phyloP scores from a whole-genome alignment of 1,140 invertebrate genomes.

The Drosophila simulans region DNA sequence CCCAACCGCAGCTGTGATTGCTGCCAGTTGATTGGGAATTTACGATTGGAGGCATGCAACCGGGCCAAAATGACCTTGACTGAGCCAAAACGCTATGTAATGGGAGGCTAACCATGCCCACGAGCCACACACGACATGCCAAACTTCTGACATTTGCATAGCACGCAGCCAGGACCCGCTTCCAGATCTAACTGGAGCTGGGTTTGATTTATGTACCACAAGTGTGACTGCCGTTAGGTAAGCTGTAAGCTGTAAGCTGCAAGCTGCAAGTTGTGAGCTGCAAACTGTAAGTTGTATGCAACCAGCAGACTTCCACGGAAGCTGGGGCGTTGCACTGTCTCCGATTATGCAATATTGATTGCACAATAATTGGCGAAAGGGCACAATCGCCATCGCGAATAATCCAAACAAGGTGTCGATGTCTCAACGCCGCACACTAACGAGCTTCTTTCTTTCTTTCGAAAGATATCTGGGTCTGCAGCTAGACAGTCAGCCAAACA shows the following conservation, averaged over 20 bases:
- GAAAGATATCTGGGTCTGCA: constrained; percentile 51
- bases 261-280: no score
- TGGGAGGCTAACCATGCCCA: constrained; percentile 69
- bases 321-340: constrained; percentile 45
- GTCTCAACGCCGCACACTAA: constrained; percentile 63
- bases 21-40: constrained; percentile 62
- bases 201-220: constrained; percentile 78
- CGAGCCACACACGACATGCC: constrained; percentile 75
- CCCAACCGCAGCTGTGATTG: constrained; percentile 41
- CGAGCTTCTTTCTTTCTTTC: constrained; percentile 60
- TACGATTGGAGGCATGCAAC: constrained; percentile 61
- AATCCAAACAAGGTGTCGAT: constrained; percentile 77
- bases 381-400: constrained; percentile 63
- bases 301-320: not conserved
- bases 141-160: constrained; percentile 79
- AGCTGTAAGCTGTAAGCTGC: constrained; percentile 19
- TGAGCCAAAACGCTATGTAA: constrained; percentile 38
- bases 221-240: constrained; percentile 81
- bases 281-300: no score
- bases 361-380: constrained; percentile 82
- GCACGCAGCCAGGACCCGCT: constrained; percentile 55
- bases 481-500: constrained; percentile 61
- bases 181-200: constrained; percentile 37
- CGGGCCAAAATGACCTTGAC: constrained; percentile 66
- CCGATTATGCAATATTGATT: constrained; percentile 82